A percentile compares a stretch with the other conserved stretches of the same genome.
Conservation (phyloP, 1,140 invertebrate species). For the Ctenoplectra terminalis region DNA sequence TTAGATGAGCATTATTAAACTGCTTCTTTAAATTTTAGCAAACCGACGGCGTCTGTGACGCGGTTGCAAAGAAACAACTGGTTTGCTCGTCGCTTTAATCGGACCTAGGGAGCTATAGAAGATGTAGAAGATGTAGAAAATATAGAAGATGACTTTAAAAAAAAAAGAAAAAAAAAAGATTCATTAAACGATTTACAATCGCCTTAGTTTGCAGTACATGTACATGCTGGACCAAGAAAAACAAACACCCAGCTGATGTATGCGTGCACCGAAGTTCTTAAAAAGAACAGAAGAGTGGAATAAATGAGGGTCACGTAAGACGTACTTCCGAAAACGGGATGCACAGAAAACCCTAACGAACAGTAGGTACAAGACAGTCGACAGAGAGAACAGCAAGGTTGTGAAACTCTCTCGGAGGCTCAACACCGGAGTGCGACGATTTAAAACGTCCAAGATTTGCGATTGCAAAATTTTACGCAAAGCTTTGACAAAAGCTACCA, state of each 20-base stretch:
- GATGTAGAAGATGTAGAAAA: too few species aligned
- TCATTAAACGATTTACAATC: background rate
- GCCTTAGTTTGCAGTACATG: too few species aligned
- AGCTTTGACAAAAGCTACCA: conserved; percentile 37
- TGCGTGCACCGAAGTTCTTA: too few species aligned
- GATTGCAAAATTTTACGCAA: conserved; percentile 54
- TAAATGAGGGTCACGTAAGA: background rate
- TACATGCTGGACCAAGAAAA: conserved; percentile 21
- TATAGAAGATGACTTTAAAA: too few species aligned
- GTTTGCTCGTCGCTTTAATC: background rate
- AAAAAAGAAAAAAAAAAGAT: too few species aligned
- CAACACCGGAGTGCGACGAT: background rate
- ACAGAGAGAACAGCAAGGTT: background rate
- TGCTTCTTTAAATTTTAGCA: too few species aligned
- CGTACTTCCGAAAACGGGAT: background rate
- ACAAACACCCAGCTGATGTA: conserved; percentile 13
- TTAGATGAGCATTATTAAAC: background rate
- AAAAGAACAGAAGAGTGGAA: background rate
- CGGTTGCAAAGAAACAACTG: too few species aligned
- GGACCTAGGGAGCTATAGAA: background rate
- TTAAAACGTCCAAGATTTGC: background rate
- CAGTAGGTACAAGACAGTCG: too few species aligned
- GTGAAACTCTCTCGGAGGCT: background rate
- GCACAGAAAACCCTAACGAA: background rate
- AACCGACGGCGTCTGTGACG: too few species aligned